Conservation (phyloP, 2,888 invertebrate genomes). For the Physocephala rufipes region DNA sequence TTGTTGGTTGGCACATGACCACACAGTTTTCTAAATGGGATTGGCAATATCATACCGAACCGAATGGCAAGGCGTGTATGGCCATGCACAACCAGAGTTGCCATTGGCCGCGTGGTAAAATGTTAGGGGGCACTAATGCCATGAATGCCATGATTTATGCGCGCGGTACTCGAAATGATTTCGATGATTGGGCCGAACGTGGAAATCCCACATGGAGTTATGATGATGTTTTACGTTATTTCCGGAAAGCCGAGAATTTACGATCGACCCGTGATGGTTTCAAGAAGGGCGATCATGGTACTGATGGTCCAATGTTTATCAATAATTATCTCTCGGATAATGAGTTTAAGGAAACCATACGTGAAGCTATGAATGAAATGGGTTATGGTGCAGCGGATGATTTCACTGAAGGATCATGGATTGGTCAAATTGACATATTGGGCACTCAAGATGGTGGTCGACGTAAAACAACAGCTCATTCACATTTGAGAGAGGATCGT, state of each 20-base stretch:
- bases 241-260: constrained; percentile 81
- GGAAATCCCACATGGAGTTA: constrained; percentile 79
- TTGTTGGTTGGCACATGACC: constrained; percentile 63
- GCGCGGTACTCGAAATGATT: constrained; percentile 74
- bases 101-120: constrained; percentile 72
- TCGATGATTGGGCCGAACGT: constrained; percentile 71
- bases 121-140: constrained; percentile 74
- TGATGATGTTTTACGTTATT: constrained; percentile 80
- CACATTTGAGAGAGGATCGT: constrained; percentile 72
- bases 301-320: constrained; percentile 70
- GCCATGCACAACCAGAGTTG: constrained; percentile 65
- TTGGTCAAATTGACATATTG: constrained; percentile 86
- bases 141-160: constrained; percentile 76
- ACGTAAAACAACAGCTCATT: constrained; percentile 81
- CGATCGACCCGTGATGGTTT: constrained; percentile 63
- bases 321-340: constrained; percentile 76
- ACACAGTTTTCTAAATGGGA: constrained; percentile 63
- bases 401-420: constrained; percentile 82
- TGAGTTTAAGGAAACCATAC: constrained; percentile 74
- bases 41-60: constrained; percentile 63
- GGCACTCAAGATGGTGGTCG: constrained; percentile 85
- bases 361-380: constrained; percentile 81
- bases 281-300: constrained; percentile 68
- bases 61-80: constrained; percentile 62
- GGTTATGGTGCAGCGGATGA: constrained; percentile 82